These are phyloP conservation scores for Saxicola maurus DNA, from an alignment of 2,797 vertebrate species.

Conservation along the genomic window DNA sequence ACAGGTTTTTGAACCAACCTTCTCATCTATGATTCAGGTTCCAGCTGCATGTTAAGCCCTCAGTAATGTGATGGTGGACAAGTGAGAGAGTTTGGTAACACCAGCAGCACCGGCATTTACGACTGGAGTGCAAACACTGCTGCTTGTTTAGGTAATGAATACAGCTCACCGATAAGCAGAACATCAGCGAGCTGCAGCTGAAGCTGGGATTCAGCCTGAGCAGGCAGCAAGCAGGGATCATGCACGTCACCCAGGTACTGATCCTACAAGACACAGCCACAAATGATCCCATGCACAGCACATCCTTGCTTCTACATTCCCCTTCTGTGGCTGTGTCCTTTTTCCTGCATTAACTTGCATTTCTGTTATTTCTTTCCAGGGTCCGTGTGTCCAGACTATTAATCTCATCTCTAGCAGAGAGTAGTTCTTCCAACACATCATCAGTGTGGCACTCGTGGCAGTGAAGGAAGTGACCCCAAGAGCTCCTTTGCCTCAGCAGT, in stretches of 20 bases:
- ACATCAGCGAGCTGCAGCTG: neutral
- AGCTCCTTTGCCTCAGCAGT: neutral
- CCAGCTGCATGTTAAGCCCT: neutral
- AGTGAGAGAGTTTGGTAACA: neutral
- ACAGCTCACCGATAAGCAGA: neutral
- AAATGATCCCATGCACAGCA: accelerated
- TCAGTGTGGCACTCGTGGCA: neutral
- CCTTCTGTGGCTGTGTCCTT: neutral
- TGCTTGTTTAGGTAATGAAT: neutral
- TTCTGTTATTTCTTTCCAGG: neutral
- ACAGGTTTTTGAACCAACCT: neutral
- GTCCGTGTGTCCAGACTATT: accelerated
- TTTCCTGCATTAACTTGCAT: neutral
- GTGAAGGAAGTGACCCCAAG: accelerated
- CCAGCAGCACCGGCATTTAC: neutral
- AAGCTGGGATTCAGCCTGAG: neutral
- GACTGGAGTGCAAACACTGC: neutral
- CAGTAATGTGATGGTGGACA: accelerated
- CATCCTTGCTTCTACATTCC: neutral
- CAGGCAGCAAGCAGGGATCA: neutral
- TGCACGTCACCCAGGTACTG: neutral
- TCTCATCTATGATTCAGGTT: neutral
- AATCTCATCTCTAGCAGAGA: neutral
- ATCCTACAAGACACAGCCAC: accelerated
- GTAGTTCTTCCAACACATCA: neutral